phyloP scores from a whole-genome alignment of 2,113 vertebrate species.

The Sarotherodon lohbergeri region DNA sequence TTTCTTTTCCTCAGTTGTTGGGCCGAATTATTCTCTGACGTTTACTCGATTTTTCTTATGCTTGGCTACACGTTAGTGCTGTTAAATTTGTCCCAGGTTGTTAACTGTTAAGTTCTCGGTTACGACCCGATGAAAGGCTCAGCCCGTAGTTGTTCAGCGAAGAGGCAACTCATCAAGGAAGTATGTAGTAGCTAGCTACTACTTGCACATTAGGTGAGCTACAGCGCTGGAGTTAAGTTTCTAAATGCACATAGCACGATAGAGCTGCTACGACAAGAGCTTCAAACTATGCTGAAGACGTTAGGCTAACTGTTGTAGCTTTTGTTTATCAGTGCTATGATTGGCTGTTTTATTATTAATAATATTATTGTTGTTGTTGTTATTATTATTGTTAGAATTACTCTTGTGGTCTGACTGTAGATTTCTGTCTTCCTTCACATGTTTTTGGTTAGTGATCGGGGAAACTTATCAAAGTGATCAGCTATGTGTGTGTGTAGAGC shows the following conservation, averaged over 20 bases:
- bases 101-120: background rate
- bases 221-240: background rate
- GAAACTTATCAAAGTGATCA: background rate
- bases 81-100: background rate
- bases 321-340: background rate
- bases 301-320: background rate
- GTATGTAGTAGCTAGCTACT: background rate
- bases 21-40: fast-evolving
- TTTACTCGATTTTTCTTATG: fast-evolving
- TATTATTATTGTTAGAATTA: background rate
- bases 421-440: background rate
- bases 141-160: background rate
- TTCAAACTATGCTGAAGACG: background rate
- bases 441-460: background rate
- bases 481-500: background rate
- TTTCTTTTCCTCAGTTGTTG: fast-evolving
- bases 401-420: background rate
- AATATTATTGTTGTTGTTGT: background rate
- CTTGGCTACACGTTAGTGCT: background rate
- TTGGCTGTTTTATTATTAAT: background rate
- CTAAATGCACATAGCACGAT: background rate
- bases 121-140: background rate
- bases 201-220: background rate
- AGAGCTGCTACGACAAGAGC: background rate
- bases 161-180: background rate